phyloP scores from a whole-genome alignment of 2,797 vertebrate species.

The Carduelis carduelis region DNA sequence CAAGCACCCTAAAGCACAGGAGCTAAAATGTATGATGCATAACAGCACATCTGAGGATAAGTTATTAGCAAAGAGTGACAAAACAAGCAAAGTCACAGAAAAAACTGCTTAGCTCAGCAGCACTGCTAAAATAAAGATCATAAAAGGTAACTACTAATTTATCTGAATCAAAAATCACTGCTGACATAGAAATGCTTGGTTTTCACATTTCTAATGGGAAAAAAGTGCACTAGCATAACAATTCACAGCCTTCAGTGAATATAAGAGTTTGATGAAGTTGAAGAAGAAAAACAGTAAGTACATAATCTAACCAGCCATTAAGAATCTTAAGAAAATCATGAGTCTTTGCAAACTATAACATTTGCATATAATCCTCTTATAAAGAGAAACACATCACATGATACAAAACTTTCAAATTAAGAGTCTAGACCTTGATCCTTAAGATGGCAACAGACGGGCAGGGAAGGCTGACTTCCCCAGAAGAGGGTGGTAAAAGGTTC shows the following conservation, averaged over 20 bases:
- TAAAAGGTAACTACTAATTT: background rate
- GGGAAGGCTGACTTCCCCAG: background rate
- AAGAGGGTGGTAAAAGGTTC: background rate
- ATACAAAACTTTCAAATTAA: background rate
- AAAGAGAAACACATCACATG: background rate
- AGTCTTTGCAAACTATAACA: background rate
- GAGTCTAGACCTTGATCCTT: background rate
- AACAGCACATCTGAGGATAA: background rate
- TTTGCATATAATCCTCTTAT: background rate
- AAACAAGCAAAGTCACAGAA: background rate
- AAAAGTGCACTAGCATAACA: background rate
- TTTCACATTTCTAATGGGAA: background rate
- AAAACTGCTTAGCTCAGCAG: background rate
- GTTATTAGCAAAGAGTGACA: background rate
- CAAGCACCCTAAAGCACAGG: constrained; percentile 6
- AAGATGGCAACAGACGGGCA: background rate
- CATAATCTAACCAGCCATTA: background rate
- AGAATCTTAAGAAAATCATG: fast-evolving
- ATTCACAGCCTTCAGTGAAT: background rate
- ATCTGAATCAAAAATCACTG: background rate
- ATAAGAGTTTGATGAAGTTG: background rate
- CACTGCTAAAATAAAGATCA: background rate
- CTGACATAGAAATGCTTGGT: background rate
- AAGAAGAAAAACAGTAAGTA: background rate
- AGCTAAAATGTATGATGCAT: background rate